Base-by-base conservation (phyloP, 2,888 invertebrate species). In the Acheta domesticus region DNA sequence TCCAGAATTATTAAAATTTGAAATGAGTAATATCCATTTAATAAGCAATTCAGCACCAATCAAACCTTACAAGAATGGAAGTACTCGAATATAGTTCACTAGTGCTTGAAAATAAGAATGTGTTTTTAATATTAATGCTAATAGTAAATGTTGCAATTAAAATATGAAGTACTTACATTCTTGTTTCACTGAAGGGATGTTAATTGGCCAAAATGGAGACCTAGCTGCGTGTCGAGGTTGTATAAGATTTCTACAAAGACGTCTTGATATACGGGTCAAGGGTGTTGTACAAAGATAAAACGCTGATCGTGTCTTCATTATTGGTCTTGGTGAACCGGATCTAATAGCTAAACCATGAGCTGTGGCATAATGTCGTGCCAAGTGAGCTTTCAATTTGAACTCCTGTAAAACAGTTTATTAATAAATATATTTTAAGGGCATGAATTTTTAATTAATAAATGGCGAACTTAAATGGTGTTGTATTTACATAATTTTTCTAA, bases 251-350 rank as follows among this genome's bases (percentile, higher is more conserved):
- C 94, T 91, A 87, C 96, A 96, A 82, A 97, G 89, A 82, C 96
- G 91, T 82, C 98, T 92, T 79, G 97, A 96, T 82, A 97, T 92
- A 84, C 96, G 91, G 81, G 97, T 97, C 86, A 96, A 91, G 81
- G 96, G 93, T 85, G 97, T 96, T 79, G 96, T 97, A 87, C 95
- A 93, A 85, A 98, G 90, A 89, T 96, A 97, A 89, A 98, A 98
- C 81, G 98, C 97, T 83, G 97, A 96, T 85, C 98, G 92, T 79
- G 98, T 98, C 89, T 98, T 98, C 96, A 97, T 96, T 76, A 98
- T 96, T 79, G 98, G 97, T 80, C 97, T 91, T 81, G 97, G 94
- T 77, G 94, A 93, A 82, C 93, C 92, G 19, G 93, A 89, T 83
- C 93, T 89, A 85, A 95, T 91, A 80, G 93, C 91, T 81, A 90